These are phyloP conservation scores for Adelges cooleyi DNA, from an alignment of 1,140 invertebrate genomes.

Conservation along the genomic window DNA sequence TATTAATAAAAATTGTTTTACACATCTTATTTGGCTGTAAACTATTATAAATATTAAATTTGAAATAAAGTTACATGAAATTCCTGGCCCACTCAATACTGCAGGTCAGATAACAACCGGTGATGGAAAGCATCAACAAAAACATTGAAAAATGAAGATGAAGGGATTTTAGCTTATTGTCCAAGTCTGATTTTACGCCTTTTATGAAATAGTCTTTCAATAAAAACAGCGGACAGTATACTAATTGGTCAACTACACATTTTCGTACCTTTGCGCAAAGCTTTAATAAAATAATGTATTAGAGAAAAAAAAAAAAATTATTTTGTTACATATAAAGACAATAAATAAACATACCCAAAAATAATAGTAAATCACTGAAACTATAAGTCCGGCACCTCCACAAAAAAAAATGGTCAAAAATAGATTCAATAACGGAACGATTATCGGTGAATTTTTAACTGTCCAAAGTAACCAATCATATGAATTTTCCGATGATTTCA, in stretches of 20 bases:
- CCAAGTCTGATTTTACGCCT: not conserved
- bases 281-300: not conserved
- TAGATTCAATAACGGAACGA: constrained; percentile 2
- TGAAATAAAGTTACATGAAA: constrained; percentile 4
- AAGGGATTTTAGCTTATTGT: not conserved
- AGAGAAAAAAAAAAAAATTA: too few species aligned
- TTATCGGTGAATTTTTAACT: constrained; percentile 17
- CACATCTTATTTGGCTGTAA: too few species aligned
- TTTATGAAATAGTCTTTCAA: constrained; percentile 20
- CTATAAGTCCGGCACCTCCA: constrained; percentile 13
- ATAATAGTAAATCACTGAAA: constrained; percentile 20
- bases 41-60: too few species aligned
- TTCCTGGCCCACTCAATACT: constrained; percentile 22
- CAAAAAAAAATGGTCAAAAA: not conserved
- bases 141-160: constrained; percentile 22
- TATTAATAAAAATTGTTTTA: not conserved
- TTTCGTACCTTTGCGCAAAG: constrained; percentile 6
- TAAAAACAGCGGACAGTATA: constrained; percentile 6
- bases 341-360: constrained; percentile 13
- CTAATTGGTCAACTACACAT: constrained; percentile 6
- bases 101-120: constrained; percentile 6
- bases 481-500: not conserved
- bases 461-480: constrained; percentile 9
- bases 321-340: too few species aligned
- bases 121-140: constrained; percentile 7